Evolutionary conservation across 2,888 invertebrate species (phyloP), one percentile per base, ranked within the genome.

Genomic region (Cataglyphis altisquamis): DNA sequence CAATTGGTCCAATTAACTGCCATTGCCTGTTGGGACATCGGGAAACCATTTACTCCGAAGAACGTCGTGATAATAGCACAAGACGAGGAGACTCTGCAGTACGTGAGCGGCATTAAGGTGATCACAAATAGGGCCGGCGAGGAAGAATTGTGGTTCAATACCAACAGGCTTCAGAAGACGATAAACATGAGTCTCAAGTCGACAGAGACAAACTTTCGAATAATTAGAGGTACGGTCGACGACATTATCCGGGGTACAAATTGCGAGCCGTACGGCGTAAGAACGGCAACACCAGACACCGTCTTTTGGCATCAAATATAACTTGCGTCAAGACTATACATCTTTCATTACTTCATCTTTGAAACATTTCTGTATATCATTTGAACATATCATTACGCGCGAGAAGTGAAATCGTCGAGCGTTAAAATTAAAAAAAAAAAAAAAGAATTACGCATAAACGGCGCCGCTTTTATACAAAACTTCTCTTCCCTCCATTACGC

Each of bases 11-110:
- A 94, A 84, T 90, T 92, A 84, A 95, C 94, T 45, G 93, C 95
- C 1, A 86, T 95, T 32, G 94, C 94, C 39, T 95, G 95, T 86
- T 95, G 95, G 94, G 94, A 95, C 91, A 94, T 95, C 75, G 93
- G 93, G 86, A 91, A 91, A 74, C 94, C 95, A 41, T 94, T 94
- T 84, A 90, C 87, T 9, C 91, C 92, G 6, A 93, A 94, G 48
- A 93, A 94, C 89, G 89, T 95, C 62, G 94, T 93, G 39, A 88
- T 92, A 64, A 82, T 95, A 41, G 93, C 92, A 3, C 91, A 92
- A 84, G 94, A 95, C 84, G 92, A 91, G 81, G 89, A 88, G 70
- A 90, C 86, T 25, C 89, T 95, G 55, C 95, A 95, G 86, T 95
- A 94, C 90, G 92, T 94, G 84, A 94, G 94, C 75, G 93, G 94